Conservation (phyloP, 1,140 invertebrate species). For the Drosophila miranda region DNA sequence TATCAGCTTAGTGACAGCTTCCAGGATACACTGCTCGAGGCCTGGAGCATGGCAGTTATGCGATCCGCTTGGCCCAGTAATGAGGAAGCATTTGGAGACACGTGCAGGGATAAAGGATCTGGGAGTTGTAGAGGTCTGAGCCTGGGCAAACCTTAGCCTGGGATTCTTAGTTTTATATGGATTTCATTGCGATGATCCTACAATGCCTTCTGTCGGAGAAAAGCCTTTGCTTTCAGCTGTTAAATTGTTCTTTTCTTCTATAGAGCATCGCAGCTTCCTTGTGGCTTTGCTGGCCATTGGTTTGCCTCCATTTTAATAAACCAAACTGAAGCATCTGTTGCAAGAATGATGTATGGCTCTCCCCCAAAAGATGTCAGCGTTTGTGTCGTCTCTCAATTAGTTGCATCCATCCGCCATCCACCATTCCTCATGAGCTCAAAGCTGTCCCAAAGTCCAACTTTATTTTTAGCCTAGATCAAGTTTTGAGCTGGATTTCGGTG, state of each 20-base stretch:
- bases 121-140: too few relatives aligned
- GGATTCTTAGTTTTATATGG: too few relatives aligned
- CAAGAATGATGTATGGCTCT: conserved; percentile 37
- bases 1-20: conserved; percentile 52
- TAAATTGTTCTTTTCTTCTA: too few relatives aligned
- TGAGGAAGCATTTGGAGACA: too few relatives aligned
- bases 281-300: not conserved
- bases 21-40: conserved; percentile 27
- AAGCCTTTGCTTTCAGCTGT: too few relatives aligned
- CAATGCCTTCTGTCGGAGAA: too few relatives aligned
- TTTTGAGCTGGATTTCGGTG: conserved; percentile 33
- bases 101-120: too few relatives aligned
- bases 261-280: conserved; percentile 2
- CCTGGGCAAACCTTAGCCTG: too few relatives aligned
- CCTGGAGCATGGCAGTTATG: not conserved
- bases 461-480: conserved; percentile 40
- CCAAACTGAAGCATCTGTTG: conserved; percentile 35
- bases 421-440: conserved; percentile 29
- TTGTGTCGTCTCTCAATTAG: conserved; percentile 34
- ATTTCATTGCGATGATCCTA: too few relatives aligned
- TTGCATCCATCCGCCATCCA: conserved; percentile 2
- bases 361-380: conserved; percentile 25
- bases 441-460: conserved; percentile 33
- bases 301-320: conserved; percentile 16
- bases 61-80: not conserved